These are phyloP conservation scores for Lordiphosa stackelbergi DNA, from an alignment of 1,140 invertebrate genomes.

Conservation along the genomic window DNA sequence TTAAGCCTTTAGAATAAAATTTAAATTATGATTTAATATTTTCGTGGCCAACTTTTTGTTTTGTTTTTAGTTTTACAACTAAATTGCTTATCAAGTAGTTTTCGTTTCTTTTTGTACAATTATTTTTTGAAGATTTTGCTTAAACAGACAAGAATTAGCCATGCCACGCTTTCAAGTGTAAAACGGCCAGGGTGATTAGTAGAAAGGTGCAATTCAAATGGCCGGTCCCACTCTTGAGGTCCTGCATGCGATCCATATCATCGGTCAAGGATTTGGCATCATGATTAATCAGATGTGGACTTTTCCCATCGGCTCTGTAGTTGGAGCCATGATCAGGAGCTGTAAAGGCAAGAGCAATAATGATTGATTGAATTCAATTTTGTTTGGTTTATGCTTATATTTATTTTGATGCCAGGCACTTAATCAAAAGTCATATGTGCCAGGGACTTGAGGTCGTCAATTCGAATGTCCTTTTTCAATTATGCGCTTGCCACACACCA, in stretches of 20 bases:
- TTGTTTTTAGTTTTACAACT: conserved; percentile 5
- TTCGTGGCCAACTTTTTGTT: conserved; percentile 22
- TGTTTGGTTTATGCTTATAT: conserved; percentile 23
- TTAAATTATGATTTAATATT: conserved; percentile 14
- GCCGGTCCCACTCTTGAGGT: conserved; percentile 35
- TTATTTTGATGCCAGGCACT: conserved; percentile 35
- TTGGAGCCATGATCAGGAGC: conserved; percentile 63
- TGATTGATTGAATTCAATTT: conserved; percentile 41
- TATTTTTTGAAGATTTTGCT: conserved; percentile 4
- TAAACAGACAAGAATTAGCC: conserved; percentile 16
- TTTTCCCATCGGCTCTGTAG: conserved; percentile 57
- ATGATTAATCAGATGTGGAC: conserved; percentile 47
- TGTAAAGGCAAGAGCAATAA: conserved; percentile 15
- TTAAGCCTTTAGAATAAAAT: conserved; percentile 24
- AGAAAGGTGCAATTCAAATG: neutral
- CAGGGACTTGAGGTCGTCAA: conserved; percentile 46
- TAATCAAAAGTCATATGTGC: conserved; percentile 54
- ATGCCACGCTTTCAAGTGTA: conserved; percentile 37
- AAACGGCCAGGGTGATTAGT: neutral
- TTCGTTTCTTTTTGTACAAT: conserved; percentile 50
- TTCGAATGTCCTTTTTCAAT: conserved; percentile 71
- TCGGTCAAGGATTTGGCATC: conserved; percentile 70
- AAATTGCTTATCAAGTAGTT: conserved; percentile 44
- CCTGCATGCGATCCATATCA: conserved; percentile 63
- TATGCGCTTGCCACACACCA: conserved; percentile 69